These are phyloP conservation scores for Spheniscus humboldti DNA, from an alignment of 2,797 vertebrate species.

Conservation along the genomic window DNA sequence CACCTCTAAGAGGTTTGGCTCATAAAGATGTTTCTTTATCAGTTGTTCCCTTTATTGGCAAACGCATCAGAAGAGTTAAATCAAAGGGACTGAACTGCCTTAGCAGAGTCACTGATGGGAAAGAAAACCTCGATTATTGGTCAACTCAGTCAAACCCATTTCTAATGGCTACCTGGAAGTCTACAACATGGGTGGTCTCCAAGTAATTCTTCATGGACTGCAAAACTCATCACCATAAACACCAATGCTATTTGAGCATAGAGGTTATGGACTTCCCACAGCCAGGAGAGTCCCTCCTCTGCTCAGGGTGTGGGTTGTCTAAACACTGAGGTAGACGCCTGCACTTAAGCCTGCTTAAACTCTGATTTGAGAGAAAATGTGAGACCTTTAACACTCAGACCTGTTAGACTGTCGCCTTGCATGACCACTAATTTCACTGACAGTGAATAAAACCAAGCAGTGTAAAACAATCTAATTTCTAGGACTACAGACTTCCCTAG, in stretches of 20 bases:
- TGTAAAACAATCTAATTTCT: background rate
- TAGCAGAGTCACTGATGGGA: background rate
- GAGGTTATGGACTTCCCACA: background rate
- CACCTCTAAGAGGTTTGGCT: background rate
- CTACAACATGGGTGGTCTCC: background rate
- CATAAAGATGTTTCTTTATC: background rate
- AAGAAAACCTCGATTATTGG: background rate
- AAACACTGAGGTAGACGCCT: background rate
- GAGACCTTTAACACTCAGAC: background rate
- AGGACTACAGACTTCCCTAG: background rate
- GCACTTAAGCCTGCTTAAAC: background rate
- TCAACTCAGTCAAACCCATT: background rate
- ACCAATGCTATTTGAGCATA: background rate
- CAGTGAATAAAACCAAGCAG: background rate
- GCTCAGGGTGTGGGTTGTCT: background rate
- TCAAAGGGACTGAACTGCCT: background rate
- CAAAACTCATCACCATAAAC: background rate
- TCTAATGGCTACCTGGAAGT: background rate
- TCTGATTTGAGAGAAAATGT: background rate
- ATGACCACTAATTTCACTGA: background rate
- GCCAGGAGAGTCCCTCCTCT: background rate
- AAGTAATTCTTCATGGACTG: background rate
- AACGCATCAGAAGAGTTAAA: background rate
- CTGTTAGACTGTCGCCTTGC: background rate
- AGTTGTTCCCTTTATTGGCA: background rate